These are phyloP conservation scores for Didymodactylos carnosus DNA, from an alignment of 2,888 invertebrate genomes.

Conservation along the genomic window DNA sequence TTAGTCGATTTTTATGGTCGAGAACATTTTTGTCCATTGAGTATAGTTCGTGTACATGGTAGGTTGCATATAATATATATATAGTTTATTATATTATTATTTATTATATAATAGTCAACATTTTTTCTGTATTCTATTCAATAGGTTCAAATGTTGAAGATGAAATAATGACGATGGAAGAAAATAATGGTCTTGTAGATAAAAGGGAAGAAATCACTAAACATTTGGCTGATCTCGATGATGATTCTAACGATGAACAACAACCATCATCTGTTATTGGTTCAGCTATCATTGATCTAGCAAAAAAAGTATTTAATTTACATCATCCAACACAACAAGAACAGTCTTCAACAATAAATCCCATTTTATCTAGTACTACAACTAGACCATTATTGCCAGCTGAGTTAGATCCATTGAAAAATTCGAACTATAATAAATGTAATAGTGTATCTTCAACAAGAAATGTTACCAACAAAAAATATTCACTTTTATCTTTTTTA, in stretches of 20 bases:
- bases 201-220: too few species aligned
- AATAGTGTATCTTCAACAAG: neutral
- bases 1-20: conserved; percentile 78
- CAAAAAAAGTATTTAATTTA: neutral
- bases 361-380: neutral
- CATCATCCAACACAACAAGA: neutral
- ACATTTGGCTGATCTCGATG: neutral
- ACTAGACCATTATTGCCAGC: neutral
- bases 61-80: too few species aligned
- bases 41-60: conserved; percentile 46
- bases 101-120: too few species aligned
- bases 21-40: conserved; percentile 91
- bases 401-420: neutral
- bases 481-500: too few species aligned
- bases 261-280: neutral
- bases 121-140: too few species aligned
- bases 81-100: neutral
- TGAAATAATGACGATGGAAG: neutral
- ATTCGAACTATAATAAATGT: neutral
- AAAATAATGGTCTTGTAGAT: neutral
- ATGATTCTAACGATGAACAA: neutral
- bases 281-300: neutral
- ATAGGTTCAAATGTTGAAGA: neutral
- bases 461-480: too few species aligned
- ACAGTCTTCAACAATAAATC: neutral